Evolutionary conservation across 2,888 invertebrate species (phyloP).

Genomic region (Acrobasis consociella): DNA sequence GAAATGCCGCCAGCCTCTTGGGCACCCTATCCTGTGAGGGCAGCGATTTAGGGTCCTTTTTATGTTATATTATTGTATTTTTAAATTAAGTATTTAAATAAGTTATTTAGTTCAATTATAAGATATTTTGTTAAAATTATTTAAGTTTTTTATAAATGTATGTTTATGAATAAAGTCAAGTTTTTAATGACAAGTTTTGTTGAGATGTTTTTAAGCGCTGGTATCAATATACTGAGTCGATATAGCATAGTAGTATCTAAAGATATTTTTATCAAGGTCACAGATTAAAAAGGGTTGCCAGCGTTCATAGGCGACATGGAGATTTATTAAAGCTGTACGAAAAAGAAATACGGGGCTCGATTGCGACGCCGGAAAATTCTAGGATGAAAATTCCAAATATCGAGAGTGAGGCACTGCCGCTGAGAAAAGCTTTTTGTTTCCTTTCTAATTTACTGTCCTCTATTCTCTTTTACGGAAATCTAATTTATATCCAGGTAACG

Average conservation of each 20-base stretch:
- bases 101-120: too few relatives aligned
- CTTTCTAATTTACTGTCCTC: constrained; percentile 15
- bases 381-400: constrained; percentile 9
- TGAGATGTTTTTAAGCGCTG: too few relatives aligned
- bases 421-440: constrained; percentile 8
- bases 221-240: too few relatives aligned
- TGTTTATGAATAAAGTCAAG: too few relatives aligned
- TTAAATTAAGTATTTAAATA: too few relatives aligned
- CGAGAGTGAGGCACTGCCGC: constrained; percentile 11
- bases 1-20: too few relatives aligned
- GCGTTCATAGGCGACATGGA: not conserved
- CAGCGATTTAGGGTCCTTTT: too few relatives aligned
- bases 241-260: not conserved
- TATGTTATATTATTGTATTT: too few relatives aligned
- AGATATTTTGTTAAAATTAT: too few relatives aligned
- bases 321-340: constrained; percentile 11
- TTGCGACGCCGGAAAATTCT: constrained; percentile 9
- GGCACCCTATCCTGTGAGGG: too few relatives aligned
- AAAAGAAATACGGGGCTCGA: constrained; percentile 6
- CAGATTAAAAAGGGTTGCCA: not conserved
- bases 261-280: not conserved
- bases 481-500: constrained; percentile 6
- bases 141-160: too few relatives aligned
- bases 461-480: constrained; percentile 5
- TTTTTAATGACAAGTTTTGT: too few relatives aligned